Percentiles rank a stretch among this genome's conserved stretches.
Evolutionary conservation across 1,140 invertebrate species (phyloP).

Genomic region (Plodia interpunctella): DNA sequence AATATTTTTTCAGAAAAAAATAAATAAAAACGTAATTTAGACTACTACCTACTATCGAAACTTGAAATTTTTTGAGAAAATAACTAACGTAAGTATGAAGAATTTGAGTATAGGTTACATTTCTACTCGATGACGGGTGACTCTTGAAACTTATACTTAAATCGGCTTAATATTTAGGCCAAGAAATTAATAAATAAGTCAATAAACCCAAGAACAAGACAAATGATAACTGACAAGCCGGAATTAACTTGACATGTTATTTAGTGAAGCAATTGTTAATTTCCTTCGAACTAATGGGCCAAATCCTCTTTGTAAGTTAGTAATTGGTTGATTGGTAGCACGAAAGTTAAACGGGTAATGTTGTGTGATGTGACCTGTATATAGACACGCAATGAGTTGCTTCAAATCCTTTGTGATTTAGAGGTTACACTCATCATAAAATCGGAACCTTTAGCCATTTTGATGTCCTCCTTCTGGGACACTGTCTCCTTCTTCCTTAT

Average conservation of each 20-base stretch:
- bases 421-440: no score
- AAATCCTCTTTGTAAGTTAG: conserved; percentile 58
- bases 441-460: no score
- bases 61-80: no score
- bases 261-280: conserved; percentile 66
- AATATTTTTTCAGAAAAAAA: no score
- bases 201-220: conserved; percentile 23
- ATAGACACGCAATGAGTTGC: not conserved
- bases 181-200: conserved; percentile 12
- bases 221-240: conserved; percentile 66
- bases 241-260: conserved; percentile 61
- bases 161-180: not conserved
- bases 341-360: not conserved
- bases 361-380: conserved; percentile 3
- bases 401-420: not conserved
- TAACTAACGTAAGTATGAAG: no score
- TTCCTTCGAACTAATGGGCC: conserved; percentile 61
- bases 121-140: no score
- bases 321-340: conserved; percentile 62
- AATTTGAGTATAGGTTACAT: no score
- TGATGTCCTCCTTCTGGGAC: no score
- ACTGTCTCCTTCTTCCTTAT: no score
- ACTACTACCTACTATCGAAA: no score
- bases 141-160: no score
- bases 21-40: no score